These are phyloP conservation scores for Philereme vetulata DNA, from an alignment of 2,888 invertebrate genomes.

Conservation along the genomic window DNA sequence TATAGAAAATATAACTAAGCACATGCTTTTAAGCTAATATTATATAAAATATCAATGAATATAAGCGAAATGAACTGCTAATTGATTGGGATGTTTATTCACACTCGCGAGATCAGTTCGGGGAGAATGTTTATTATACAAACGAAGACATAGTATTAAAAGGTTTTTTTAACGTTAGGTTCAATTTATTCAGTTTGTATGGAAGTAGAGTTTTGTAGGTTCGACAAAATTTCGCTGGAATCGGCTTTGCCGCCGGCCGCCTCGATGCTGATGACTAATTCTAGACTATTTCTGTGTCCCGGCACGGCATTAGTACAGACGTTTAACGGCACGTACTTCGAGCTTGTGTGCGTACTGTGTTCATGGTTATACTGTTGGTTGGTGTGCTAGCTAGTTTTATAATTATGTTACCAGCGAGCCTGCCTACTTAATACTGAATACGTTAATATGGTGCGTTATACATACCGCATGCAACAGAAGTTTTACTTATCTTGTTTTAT, in stretches of 20 bases:
- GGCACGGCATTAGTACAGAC: constrained; percentile 35
- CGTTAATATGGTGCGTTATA: background rate
- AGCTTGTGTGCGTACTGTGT: constrained; percentile 38
- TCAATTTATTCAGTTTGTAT: constrained; percentile 6
- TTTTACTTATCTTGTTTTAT: no score
- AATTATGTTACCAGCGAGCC: constrained; percentile 25
- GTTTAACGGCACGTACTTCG: constrained; percentile 26
- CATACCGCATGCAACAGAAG: no score
- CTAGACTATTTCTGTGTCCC: constrained; percentile 60
- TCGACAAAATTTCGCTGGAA: constrained; percentile 19
- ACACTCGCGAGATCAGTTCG: no score
- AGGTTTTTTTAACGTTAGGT: background rate
- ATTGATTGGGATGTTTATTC: no score
- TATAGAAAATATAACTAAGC: no score
- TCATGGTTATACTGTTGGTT: constrained; percentile 22
- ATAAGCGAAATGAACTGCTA: no score
- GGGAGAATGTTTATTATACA: background rate
- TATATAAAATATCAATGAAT: no score
- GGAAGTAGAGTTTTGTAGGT: constrained; percentile 19
- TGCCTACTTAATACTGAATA: constrained; percentile 15
- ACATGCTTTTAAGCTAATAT: no score
- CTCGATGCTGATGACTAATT: constrained; percentile 55
- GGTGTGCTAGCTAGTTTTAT: constrained; percentile 9
- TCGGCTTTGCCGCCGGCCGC: constrained; percentile 14
- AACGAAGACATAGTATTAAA: background rate